Percentiles rank a stretch among this genome's conserved stretches.
phyloP scores from a whole-genome alignment of 2,797 vertebrate genomes.

The Lemur catta region DNA sequence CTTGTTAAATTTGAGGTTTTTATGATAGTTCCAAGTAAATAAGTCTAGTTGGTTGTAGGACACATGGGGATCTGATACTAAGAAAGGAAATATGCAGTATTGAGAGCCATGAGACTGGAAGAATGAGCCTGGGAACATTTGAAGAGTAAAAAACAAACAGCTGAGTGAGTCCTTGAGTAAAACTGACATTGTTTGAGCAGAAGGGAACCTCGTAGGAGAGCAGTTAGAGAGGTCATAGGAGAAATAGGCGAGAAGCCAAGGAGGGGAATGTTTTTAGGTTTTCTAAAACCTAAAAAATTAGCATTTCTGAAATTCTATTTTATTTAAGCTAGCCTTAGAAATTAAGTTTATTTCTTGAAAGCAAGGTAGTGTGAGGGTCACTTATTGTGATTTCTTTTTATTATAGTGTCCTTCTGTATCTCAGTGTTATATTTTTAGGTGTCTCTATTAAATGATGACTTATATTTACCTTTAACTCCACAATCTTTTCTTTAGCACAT shows the following conservation, averaged over 20 bases:
- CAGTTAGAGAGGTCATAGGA: neutral
- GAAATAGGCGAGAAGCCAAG: neutral
- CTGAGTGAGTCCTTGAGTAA: neutral
- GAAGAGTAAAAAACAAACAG: neutral
- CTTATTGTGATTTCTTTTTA: neutral
- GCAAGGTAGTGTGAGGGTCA: neutral
- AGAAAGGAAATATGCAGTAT: neutral
- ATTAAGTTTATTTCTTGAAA: neutral
- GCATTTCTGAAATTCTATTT: constrained; percentile 8
- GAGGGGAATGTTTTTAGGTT: neutral
- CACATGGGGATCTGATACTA: neutral
- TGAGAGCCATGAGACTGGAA: neutral
- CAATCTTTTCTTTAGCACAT: neutral
- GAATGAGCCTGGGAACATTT: neutral
- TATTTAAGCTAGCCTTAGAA: constrained; percentile 30
- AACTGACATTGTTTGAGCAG: neutral
- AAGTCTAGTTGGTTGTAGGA: neutral
- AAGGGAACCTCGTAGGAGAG: neutral
- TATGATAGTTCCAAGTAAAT: neutral
- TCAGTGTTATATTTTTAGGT: neutral
- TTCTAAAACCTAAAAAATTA: constrained; percentile 34
- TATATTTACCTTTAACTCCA: neutral
- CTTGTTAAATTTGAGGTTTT: constrained; percentile 32
- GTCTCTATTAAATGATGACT: neutral
- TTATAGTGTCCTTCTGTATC: neutral